Base-by-base conservation (phyloP, 2,797 vertebrate genomes). In the Sebastes cheni region DNA sequence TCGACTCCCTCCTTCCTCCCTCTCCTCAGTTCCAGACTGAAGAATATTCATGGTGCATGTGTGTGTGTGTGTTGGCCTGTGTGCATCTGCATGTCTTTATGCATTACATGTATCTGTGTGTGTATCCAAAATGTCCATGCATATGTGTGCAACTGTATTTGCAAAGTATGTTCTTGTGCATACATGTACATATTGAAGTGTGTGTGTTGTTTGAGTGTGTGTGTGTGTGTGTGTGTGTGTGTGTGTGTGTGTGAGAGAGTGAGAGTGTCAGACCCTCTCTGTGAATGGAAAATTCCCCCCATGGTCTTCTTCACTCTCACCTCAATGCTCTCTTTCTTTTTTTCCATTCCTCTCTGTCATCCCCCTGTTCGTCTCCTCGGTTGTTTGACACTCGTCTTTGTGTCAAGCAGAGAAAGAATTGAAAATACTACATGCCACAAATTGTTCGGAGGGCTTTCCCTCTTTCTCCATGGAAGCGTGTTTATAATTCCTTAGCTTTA, bases 371-470 rank as follows among this genome's bases (percentile, higher is more conserved):
- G 22, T 88, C 87, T 88, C 86, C 81, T 69, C 60, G 39, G 82
- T 96, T 97, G 96, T 98, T 97, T 97, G 94, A 96, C 96, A 90
- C 93, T 92, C 85, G 94, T 94, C 96, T 98, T 97, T 97, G 96
- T 98, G 92, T 92, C 89, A 52, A 59, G 91, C 82, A 92, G 95
- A 96, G 96, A 93, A 93, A 93, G 92, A 92, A 90, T 86, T 93
- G 87, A 95, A 95, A 95, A 93, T 94, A 90, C 83, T 76, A 90
- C 94, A 94, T 95, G 90, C 93, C 95, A 88, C 87, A 92, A 84
- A 94, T 93, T 86, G 93, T 90, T 94, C 67, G 30, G 72, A 85
- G 62, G 71, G 81, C 82, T 91, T 88, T 90, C 76, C 78, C 71
- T 90, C 83, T 80, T 80, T 89, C 85, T 86, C 89, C 56, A 20